Percentiles rank a stretch among this genome's conserved stretches.
phyloP scores from a whole-genome alignment of 1,140 invertebrate species.

The Trichonephila inaurata region DNA sequence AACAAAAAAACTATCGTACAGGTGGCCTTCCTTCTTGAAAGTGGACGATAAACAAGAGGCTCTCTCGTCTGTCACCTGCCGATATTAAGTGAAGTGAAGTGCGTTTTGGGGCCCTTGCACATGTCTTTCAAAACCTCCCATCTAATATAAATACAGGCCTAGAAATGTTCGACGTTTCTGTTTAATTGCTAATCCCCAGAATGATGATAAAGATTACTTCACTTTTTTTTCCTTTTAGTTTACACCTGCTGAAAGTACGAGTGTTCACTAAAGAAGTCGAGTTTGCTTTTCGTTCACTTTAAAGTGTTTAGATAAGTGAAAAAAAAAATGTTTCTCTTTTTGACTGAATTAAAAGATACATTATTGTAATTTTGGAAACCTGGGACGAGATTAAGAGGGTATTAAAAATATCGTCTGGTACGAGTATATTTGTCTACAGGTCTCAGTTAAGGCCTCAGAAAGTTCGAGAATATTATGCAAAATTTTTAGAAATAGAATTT shows the following conservation, averaged over 20 bases:
- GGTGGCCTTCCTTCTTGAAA: conserved; percentile 13
- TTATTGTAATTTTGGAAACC: too few species aligned
- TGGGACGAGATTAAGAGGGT: too few species aligned
- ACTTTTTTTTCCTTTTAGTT: neutral
- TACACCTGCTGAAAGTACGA: neutral
- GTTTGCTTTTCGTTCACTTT: too few species aligned
- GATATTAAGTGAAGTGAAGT: conserved; percentile 64
- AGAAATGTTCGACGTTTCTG: neutral
- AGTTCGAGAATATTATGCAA: too few species aligned
- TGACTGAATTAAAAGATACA: too few species aligned
- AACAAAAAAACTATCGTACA: conserved; percentile 16
- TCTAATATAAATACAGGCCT: conserved; percentile 30
- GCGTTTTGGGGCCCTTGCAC: neutral
- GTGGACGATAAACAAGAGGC: conserved; percentile 55
- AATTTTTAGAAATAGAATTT: too few species aligned
- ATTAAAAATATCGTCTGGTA: too few species aligned
- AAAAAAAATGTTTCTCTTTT: too few species aligned
- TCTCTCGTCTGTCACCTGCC: conserved; percentile 69
- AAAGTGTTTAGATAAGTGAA: too few species aligned
- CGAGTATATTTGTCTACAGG: too few species aligned
- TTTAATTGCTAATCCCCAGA: neutral
- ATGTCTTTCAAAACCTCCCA: conserved; percentile 36
- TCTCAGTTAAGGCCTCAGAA: too few species aligned
- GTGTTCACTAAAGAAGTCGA: neutral
- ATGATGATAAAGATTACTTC: conserved; percentile 35